A percentile compares a stretch with the other conserved stretches of the same genome.
Evolutionary conservation across 2,113 vertebrate genomes (phyloP).

Genomic region (Hiodon alosoides): DNA sequence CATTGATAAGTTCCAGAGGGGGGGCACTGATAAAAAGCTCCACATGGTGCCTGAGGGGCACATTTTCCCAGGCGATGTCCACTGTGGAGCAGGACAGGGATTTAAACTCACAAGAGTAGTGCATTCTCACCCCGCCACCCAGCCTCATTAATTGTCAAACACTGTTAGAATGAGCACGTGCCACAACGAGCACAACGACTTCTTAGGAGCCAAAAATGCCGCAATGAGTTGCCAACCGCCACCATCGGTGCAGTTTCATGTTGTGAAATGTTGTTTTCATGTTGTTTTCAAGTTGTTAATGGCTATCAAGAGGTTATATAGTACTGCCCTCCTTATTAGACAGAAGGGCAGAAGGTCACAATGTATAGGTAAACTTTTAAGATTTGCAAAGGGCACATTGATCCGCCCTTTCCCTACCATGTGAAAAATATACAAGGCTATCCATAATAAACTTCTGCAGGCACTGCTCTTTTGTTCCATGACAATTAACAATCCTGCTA

Average conservation of each 20-base stretch:
- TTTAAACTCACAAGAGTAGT: conserved; percentile 20
- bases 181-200: too few relatives aligned
- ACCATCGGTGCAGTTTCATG: too few relatives aligned
- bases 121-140: not conserved
- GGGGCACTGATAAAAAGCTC: not conserved
- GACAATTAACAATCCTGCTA: not conserved
- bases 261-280: too few relatives aligned
- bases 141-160: not conserved
- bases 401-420: not conserved
- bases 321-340: too few relatives aligned
- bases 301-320: too few relatives aligned
- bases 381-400: not conserved
- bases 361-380: too few relatives aligned
- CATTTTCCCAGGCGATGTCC: conserved; percentile 5
- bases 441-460: not conserved
- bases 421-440: not conserved
- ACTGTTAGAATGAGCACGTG: too few relatives aligned
- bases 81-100: conserved; percentile 1
- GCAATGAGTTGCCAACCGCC: too few relatives aligned
- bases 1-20: not conserved
- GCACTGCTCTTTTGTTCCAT: not conserved
- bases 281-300: too few relatives aligned
- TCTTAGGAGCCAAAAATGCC: too few relatives aligned
- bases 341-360: too few relatives aligned
- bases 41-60: not conserved